phyloP scores from a whole-genome alignment of 2,888 invertebrate genomes.

The Microctonus hyperodae region DNA sequence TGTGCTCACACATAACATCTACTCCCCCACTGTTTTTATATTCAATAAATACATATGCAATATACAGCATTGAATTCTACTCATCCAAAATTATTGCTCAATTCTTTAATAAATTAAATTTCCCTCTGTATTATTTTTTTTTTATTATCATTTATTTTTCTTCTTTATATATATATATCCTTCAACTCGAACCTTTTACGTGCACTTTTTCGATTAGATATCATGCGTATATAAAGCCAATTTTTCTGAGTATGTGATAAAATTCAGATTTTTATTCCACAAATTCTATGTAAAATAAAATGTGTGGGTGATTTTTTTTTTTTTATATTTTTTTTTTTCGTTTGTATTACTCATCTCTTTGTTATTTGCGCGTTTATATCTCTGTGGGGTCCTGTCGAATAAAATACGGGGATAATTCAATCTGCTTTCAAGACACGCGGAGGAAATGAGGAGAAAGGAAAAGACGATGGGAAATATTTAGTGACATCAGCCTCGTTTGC shows the following conservation, averaged over 20 bases:
- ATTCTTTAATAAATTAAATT: neutral
- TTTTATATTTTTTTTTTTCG: neutral
- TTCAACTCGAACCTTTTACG: too few relatives aligned
- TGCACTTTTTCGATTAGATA: too few relatives aligned
- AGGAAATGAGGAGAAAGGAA: constrained; percentile 1
- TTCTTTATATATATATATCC: too few relatives aligned
- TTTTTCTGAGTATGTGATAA: neutral
- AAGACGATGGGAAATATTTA: neutral
- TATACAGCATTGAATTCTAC: too few relatives aligned
- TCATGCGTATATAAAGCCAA: neutral
- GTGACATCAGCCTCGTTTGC: constrained; percentile 17
- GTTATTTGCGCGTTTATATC: neutral
- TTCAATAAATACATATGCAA: neutral
- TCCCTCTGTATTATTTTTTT: neutral
- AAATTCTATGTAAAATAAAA: neutral
- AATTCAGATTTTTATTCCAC: neutral
- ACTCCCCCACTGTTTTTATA: neutral
- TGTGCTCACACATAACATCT: neutral
- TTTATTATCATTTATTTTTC: too few relatives aligned
- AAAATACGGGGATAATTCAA: constrained; percentile 24
- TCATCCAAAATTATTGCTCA: neutral
- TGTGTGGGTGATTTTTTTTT: neutral
- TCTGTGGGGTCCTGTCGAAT: constrained; percentile 11
- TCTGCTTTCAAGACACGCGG: constrained; percentile 1
- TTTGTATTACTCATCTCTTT: constrained; percentile 1